Evolutionary conservation across 2,888 invertebrate genomes (phyloP).

Genomic region (Cephus sareptanus): DNA sequence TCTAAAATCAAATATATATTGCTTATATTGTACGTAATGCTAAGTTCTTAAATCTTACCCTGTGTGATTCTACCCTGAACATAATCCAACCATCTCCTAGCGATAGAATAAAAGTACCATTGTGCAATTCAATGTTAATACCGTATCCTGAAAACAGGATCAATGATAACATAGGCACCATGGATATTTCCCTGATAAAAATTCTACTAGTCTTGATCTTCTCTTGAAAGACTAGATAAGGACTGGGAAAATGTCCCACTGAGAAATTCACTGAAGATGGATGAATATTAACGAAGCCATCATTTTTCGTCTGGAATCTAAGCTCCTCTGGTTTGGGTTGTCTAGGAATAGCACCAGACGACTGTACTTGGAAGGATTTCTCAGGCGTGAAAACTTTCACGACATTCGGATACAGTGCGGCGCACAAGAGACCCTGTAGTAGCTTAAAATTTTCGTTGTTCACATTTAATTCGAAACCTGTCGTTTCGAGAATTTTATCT

Average conservation of each 20-base stretch:
- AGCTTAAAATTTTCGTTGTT: constrained; percentile 81
- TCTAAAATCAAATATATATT: constrained; percentile 10
- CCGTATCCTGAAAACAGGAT: constrained; percentile 76
- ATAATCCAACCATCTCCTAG: constrained; percentile 87
- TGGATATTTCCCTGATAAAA: constrained; percentile 83
- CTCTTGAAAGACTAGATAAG: constrained; percentile 85
- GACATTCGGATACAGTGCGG: constrained; percentile 93
- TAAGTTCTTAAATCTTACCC: constrained; percentile 65
- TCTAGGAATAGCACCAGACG: constrained; percentile 79
- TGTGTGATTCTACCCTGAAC: constrained; percentile 81
- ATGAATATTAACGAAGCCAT: constrained; percentile 79
- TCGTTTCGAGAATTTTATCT: constrained; percentile 76
- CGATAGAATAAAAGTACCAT: constrained; percentile 78
- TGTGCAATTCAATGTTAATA: constrained; percentile 78
- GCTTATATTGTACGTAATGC: neutral
- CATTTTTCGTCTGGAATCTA: constrained; percentile 79
- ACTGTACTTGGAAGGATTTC: constrained; percentile 79
- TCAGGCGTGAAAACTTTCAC: constrained; percentile 85
- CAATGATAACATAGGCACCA: constrained; percentile 81
- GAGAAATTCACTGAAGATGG: constrained; percentile 81
- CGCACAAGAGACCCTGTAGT: constrained; percentile 87
- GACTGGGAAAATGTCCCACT: constrained; percentile 76
- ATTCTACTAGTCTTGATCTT: constrained; percentile 84
- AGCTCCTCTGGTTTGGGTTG: constrained; percentile 78
- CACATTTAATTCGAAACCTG: constrained; percentile 76